Evolutionary conservation across 2,797 vertebrate genomes (phyloP).

Genomic region (Forpus xanthops): DNA sequence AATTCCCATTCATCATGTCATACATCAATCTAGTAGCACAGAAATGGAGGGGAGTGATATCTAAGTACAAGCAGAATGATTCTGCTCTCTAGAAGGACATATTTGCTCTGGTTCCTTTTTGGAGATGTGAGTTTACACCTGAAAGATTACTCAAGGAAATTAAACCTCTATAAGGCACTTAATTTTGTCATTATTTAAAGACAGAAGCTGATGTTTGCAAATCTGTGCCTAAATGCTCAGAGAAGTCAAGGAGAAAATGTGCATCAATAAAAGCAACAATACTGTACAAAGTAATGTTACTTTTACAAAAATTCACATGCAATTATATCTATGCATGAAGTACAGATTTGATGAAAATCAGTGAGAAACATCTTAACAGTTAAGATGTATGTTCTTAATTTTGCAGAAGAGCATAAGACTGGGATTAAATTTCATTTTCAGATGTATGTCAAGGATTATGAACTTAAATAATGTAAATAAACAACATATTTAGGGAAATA

Average conservation of each 20-base stretch:
- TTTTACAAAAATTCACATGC: neutral
- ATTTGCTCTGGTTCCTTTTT: neutral
- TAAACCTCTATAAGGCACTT: neutral
- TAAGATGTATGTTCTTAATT: neutral
- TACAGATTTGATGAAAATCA: neutral
- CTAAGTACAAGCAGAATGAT: neutral
- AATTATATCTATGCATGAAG: neutral
- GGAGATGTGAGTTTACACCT: neutral
- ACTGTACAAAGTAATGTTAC: neutral
- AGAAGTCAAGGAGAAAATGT: neutral
- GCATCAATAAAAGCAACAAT: neutral
- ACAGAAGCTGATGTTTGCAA: neutral
- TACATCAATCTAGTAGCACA: neutral
- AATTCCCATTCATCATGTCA: neutral
- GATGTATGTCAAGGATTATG: neutral
- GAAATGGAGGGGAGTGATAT: neutral
- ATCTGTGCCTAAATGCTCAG: neutral
- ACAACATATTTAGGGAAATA: neutral
- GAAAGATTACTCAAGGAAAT: neutral
- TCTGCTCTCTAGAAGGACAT: neutral
- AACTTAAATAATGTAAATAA: neutral
- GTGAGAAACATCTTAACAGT: neutral
- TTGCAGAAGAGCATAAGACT: neutral
- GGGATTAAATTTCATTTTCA: neutral
- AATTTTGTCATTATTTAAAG: neutral